Base-by-base conservation (phyloP, 2,888 invertebrate species). In the Campopleginae sp. region DNA sequence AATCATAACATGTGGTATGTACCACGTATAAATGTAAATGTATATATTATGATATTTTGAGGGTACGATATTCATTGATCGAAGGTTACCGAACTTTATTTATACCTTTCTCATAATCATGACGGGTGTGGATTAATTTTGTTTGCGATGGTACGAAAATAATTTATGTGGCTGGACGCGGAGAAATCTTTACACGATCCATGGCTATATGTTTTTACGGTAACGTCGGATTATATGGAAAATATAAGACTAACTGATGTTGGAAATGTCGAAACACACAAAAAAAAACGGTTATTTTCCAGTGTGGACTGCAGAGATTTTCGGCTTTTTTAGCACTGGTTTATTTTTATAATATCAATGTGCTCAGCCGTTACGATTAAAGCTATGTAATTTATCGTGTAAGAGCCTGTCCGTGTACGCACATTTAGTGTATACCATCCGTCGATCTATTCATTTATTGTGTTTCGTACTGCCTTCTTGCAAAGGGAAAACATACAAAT, bases 311-410 rank as follows among this genome's bases (percentile, higher is more conserved):
- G 38, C 38, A 38, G 38, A 1, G 38, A 38, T 38, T 38, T 38
- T 38, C 10, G 38, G 38, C 38, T 8, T 38, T 10, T 10, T 10
- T 38, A 38, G 10, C 10, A 38, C 4, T 38, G 65, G 77, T 84
- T 84, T 71, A 74, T 72, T 81, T 51, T 4, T 23, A 61, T 31
- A 17, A 61, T 27, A 31, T 38, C 10, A 38, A 38, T 38, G 38
- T 38, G 0, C 8, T 38, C 38, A 8, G 38, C 38, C 8, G 38
- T 38, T 38, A 10, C 38, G 8, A 38, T 38, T 8, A 38, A 5
- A 38, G 10, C 38, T 8, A 38, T 38, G 38, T 38, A 38, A 8
- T 38, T 10, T 38, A 38, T 38, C 38, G 38, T 38, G 38, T 38
- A 38, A 38, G 7, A 38, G 38, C 4, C 6, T 6, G 8, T 38